These are phyloP conservation scores for Peucedramus taeniatus DNA, from an alignment of 2,113 vertebrate species.

Conservation along the genomic window DNA sequence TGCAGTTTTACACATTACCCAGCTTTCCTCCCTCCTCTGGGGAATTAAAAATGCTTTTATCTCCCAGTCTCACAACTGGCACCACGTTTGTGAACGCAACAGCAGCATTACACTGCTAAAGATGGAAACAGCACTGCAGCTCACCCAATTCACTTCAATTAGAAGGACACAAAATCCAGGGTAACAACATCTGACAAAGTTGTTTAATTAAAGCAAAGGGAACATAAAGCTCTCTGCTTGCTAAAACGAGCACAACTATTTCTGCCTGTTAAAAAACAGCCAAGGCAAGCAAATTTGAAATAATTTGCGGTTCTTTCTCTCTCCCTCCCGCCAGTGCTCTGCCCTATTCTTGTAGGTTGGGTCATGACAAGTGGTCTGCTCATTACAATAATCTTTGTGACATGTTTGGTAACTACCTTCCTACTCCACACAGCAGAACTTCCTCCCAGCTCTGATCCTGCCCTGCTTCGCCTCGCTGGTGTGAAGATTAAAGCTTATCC, in stretches of 20 bases:
- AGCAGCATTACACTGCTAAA: background rate
- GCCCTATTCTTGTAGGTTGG: background rate
- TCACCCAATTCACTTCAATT: background rate
- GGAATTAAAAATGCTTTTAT: background rate
- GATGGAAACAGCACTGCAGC: background rate
- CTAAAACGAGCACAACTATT: background rate
- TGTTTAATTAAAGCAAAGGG: background rate
- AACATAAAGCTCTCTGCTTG: background rate
- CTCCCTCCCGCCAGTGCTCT: background rate
- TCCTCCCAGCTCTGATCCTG: slow-evolving; percentile 72
- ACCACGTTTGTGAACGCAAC: background rate
- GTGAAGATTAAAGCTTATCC: slow-evolving; percentile 91
- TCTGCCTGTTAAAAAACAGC: background rate
- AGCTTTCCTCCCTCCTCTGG: background rate
- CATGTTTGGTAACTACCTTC: slow-evolving; percentile 78
- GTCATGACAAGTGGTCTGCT: slow-evolving; percentile 44
- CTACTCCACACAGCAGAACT: slow-evolving; percentile 64
- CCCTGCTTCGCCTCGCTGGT: slow-evolving; percentile 62
- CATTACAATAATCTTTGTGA: slow-evolving; percentile 73
- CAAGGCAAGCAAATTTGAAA: slow-evolving; percentile 21
- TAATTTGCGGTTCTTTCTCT: background rate
- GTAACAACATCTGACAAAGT: background rate
- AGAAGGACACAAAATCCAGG: background rate
- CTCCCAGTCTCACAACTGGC: background rate
- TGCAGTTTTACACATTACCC: background rate